Evolutionary conservation across 2,113 vertebrate genomes (phyloP), one percentile per base, ranked within the genome.

Genomic region (Rattus norvegicus): DNA sequence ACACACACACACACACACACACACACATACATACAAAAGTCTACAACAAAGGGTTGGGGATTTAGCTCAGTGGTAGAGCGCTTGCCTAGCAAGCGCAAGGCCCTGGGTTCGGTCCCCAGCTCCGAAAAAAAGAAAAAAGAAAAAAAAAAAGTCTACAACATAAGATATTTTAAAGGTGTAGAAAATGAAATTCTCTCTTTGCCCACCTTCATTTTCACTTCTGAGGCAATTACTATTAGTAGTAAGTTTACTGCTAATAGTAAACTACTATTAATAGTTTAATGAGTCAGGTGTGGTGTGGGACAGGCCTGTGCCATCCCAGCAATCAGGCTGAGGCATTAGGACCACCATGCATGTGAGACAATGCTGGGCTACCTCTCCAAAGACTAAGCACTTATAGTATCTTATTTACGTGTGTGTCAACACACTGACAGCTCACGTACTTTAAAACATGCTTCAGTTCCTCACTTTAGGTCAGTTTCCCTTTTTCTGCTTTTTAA

Each of bases 141-240:
- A n/a, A n/a, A n/a, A n/a, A 52, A 16, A 75, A 43, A 61, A 59
- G 22, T 75, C 52, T 36, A 30, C 5, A 59, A 20, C 2, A 0
- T 56, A 72, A 96, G 95, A 79, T 88, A 96, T 75, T 96, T 95
- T 54, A 80, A 59, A 73, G 13, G 20, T 94, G 22, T 77, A 79
- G 88, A 92, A 93, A 33, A 91, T 95, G 24, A 93, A 87, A 88
- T 75, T 88, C 54, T 28, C 59, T 61, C 52, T 94, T 93, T 84
- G 20, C 63, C 28, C 54, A 86, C 52, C 24, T 43, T 39, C n/a
- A 94, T 79, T 65, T 56, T 90, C 49, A 90, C 26, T 94, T 61
- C 33, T 39, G 20, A 80, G 9, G 83, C 73, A 95, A 94, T 85
- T 76, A 88, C 10, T 91, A n/a, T 33, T 88, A 76, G 20, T 73